These are phyloP conservation scores for Diorhabda carinulata DNA, from an alignment of 1,140 invertebrate genomes.

Conservation along the genomic window DNA sequence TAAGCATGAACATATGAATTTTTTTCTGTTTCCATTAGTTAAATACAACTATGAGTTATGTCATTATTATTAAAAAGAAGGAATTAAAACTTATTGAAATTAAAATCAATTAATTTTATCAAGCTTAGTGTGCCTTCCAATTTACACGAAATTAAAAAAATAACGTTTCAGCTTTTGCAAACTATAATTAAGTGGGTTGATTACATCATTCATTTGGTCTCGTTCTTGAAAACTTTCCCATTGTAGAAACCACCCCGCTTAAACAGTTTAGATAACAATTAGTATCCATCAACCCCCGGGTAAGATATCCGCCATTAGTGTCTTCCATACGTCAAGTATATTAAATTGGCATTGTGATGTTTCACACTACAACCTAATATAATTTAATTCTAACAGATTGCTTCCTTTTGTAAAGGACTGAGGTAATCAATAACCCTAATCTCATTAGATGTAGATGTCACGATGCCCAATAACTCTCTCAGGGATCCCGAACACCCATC, in stretches of 20 bases:
- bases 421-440: constrained; percentile 32
- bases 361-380: constrained; percentile 22
- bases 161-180: too few relatives aligned
- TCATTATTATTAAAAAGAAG: too few relatives aligned
- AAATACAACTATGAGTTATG: too few relatives aligned
- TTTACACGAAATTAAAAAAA: too few relatives aligned
- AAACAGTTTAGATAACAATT: constrained; percentile 13
- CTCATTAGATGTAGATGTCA: constrained; percentile 35
- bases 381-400: constrained; percentile 28
- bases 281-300: constrained; percentile 14
- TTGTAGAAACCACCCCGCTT: neutral
- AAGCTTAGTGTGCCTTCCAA: too few relatives aligned
- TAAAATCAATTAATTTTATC: too few relatives aligned
- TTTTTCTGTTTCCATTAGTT: too few relatives aligned
- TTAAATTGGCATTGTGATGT: constrained; percentile 21
- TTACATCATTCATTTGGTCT: neutral
- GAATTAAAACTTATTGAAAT: too few relatives aligned
- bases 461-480: constrained; percentile 26
- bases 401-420: constrained; percentile 21
- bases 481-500: constrained; percentile 11
- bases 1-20: too few relatives aligned
- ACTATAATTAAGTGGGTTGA: neutral
- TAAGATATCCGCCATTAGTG: constrained; percentile 17
- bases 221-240: neutral
- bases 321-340: constrained; percentile 15